Conservation (phyloP, 2,888 invertebrate genomes). For the Amblyjoppa fuscipennis region DNA sequence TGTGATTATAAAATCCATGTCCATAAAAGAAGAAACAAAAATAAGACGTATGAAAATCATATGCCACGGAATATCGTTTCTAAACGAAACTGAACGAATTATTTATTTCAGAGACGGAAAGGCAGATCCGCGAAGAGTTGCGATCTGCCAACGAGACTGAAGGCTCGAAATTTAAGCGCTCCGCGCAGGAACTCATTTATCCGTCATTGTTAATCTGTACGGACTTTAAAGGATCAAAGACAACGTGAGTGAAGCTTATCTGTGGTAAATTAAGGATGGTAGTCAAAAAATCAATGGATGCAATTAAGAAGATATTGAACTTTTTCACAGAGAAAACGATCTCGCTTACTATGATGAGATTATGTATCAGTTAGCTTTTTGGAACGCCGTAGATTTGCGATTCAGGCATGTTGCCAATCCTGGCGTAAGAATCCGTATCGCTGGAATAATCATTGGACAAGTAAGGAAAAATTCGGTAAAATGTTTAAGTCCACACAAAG, state of each 20-base stretch:
- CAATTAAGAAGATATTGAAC: not conserved
- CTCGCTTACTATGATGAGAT: constrained; percentile 33
- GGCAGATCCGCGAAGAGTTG: not conserved
- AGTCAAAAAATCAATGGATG: constrained; percentile 13
- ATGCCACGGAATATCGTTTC: not conserved
- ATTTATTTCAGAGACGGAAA: not conserved
- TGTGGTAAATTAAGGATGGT: constrained; percentile 35
- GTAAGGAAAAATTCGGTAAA: not conserved
- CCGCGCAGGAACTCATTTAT: not conserved
- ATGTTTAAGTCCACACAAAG: not conserved
- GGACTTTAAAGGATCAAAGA: not conserved
- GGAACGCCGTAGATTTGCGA: constrained; percentile 53
- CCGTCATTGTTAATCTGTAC: not conserved
- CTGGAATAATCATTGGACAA: constrained; percentile 41
- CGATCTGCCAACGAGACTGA: not conserved
- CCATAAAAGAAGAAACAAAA: not conserved
- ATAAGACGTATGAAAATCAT: not conserved
- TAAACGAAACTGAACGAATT: not conserved
- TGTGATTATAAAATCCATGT: constrained; percentile 12
- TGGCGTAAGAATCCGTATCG: constrained; percentile 31
- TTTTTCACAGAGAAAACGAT: constrained; percentile 49
- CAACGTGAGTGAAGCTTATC: not conserved
- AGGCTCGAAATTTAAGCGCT: not conserved
- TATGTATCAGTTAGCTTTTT: constrained; percentile 47
- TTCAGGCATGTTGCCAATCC: constrained; percentile 35